These are phyloP conservation scores for Ammodytes dubius DNA, from an alignment of 2,113 vertebrate species.

Conservation along the genomic window DNA sequence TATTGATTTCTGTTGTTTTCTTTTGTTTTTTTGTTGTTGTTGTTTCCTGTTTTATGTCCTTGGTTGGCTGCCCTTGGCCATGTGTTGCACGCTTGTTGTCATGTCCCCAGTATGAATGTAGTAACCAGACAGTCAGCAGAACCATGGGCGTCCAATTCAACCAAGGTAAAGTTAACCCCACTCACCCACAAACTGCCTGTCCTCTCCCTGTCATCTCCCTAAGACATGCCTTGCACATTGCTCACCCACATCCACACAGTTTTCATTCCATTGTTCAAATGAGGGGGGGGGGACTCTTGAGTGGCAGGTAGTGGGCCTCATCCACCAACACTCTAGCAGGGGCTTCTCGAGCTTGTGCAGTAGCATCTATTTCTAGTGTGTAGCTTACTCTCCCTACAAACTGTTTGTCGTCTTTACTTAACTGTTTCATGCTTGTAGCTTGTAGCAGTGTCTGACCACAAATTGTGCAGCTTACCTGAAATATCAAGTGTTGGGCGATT, in stretches of 20 bases:
- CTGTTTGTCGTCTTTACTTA: constrained; percentile 12
- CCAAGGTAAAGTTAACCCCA: constrained; percentile 83
- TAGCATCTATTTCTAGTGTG: constrained; percentile 21
- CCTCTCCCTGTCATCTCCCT: constrained; percentile 40
- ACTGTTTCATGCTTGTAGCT: constrained; percentile 29
- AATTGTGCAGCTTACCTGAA: background rate
- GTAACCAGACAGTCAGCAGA: constrained; percentile 81
- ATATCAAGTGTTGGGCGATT: background rate
- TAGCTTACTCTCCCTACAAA: constrained; percentile 15
- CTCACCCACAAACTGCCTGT: constrained; percentile 52
- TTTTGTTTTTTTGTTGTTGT: constrained; percentile 48
- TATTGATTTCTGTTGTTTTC: constrained; percentile 58
- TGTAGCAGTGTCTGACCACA: constrained; percentile 15
- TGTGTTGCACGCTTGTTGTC: constrained; percentile 81
- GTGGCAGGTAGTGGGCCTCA: constrained; percentile 44
- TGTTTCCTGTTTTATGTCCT: constrained; percentile 62
- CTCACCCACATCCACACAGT: constrained; percentile 49
- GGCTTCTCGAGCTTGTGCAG: constrained; percentile 35
- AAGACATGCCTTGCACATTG: constrained; percentile 36
- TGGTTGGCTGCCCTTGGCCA: constrained; percentile 72
- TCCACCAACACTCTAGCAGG: constrained; percentile 41
- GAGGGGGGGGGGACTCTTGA: constrained; percentile 26
- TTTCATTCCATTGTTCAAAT: constrained; percentile 51
- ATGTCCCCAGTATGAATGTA: constrained; percentile 85
- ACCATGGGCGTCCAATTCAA: constrained; percentile 79